Evolutionary conservation across 2,888 invertebrate genomes (phyloP).

Genomic region (Mythimna vitellina): DNA sequence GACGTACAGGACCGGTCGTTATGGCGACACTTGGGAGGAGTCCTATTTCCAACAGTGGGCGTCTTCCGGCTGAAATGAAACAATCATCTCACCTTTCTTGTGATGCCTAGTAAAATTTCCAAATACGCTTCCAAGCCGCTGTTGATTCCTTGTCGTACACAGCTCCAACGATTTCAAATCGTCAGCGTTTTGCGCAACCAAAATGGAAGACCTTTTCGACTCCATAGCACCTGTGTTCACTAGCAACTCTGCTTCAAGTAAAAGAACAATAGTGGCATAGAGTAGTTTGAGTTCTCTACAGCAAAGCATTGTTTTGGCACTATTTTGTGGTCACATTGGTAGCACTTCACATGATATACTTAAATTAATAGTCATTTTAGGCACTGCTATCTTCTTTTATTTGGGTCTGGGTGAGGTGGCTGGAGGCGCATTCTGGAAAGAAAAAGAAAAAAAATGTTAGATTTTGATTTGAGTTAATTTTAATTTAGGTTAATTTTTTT

Average conservation of each 20-base stretch:
- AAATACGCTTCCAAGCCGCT: slow-evolving; percentile 86
- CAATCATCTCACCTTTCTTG: slow-evolving; percentile 80
- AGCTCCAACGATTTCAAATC: slow-evolving; percentile 85
- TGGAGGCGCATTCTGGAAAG: slow-evolving; percentile 80
- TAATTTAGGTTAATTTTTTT: too few relatives aligned
- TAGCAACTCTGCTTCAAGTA: slow-evolving; percentile 85
- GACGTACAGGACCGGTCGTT: too few relatives aligned
- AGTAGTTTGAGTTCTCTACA: slow-evolving; percentile 88
- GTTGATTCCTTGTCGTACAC: slow-evolving; percentile 85
- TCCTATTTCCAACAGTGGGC: too few relatives aligned
- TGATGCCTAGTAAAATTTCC: slow-evolving; percentile 88
- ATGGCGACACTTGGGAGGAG: too few relatives aligned
- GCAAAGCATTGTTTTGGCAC: slow-evolving; percentile 90
- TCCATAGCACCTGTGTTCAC: slow-evolving; percentile 87
- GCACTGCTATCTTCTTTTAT: slow-evolving; percentile 76
- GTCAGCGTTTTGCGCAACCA: slow-evolving; percentile 83
- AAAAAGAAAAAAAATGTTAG: slow-evolving; percentile 40
- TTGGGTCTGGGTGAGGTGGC: slow-evolving; percentile 38
- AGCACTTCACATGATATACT: slow-evolving; percentile 73
- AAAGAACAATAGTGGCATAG: slow-evolving; percentile 85
- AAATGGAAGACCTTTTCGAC: slow-evolving; percentile 85
- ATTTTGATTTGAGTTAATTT: too few relatives aligned
- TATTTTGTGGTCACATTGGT: slow-evolving; percentile 82
- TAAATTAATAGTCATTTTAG: slow-evolving; percentile 87
- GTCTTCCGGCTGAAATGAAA: too few relatives aligned